Evolutionary conservation across 2,888 invertebrate genomes (phyloP), one percentile per base, ranked within the genome.

Genomic region (Agrotis segetum): DNA sequence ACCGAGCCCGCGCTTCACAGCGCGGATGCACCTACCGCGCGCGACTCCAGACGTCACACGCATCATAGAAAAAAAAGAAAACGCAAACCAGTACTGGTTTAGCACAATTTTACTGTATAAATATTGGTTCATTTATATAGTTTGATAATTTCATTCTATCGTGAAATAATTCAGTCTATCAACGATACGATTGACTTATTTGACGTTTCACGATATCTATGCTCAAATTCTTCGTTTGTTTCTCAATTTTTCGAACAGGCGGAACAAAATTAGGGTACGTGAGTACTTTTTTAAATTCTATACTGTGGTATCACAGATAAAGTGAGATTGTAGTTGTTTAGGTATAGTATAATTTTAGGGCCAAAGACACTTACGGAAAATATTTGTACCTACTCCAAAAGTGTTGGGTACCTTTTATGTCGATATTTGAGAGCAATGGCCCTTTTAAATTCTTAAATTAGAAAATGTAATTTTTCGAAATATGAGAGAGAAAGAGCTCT

Each of bases 71-170:
- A 89, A 83, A 94, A 92, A 87, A 90, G 94, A 85, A 95, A 93
- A 90, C 91, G 96, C 74, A 93, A 91, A 83, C 96, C 96, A 64
- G 92, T 96, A 83, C 88, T 96, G 88, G 96, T 95, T 74, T 95
- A 93, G 90, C 67, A 67, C 68, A 29, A 76, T 79, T 61, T 58
- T 82, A 72, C 64, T 74, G 55, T 85, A 72, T 66, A 69, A 72
- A 82, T 71, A 73, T 79, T 80, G 85, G 79, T 79, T 83, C 44
- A 63, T 79, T 72, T 79, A 79, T 34, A 76, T 85, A 68, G 78
- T 85, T 81, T 83, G 64, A 83, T 74, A 68, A 74, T 61, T 71
- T 76, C 61, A 69, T 81, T 67, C 44, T 71, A 60, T 64, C 69
- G 74, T 66, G 59, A 74, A 72, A 77, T 79, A 70, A 72, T 71